A percentile compares a stretch with the other conserved stretches of the same genome.
phyloP scores from a whole-genome alignment of 2,888 invertebrate genomes.

The Osedax frankpressi region DNA sequence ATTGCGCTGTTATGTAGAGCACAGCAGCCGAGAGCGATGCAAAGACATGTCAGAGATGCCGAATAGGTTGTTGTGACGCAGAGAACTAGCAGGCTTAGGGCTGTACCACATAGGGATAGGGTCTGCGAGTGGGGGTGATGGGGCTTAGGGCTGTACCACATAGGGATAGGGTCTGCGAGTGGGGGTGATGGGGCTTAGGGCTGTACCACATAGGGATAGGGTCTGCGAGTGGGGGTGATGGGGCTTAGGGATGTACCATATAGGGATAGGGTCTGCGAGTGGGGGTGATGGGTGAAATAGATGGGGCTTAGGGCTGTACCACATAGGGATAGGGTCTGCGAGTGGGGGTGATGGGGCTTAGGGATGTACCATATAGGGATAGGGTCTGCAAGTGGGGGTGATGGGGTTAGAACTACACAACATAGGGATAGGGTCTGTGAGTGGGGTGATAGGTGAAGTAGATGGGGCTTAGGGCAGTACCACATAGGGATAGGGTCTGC shows the following conservation, averaged over 20 bases:
- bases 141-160: constrained; percentile 45
- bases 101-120: constrained; percentile 45
- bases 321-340: no score
- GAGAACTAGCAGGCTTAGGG: constrained; percentile 44
- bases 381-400: no score
- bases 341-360: no score
- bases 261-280: constrained; percentile 44
- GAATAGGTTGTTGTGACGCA: constrained; percentile 47
- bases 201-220: constrained; percentile 45
- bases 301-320: no score
- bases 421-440: no score
- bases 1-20: constrained; percentile 62
- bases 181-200: constrained; percentile 34
- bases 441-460: no score
- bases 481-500: constrained; percentile 45
- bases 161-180: constrained; percentile 44
- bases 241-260: constrained; percentile 45
- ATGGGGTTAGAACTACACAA: no score
- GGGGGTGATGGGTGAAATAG: not conserved
- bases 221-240: constrained; percentile 33
- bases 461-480: constrained; percentile 46
- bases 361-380: no score
- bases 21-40: constrained; percentile 53
- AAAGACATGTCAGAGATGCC: constrained; percentile 50
- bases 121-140: constrained; percentile 33